phyloP scores from a whole-genome alignment of 1,140 invertebrate genomes.

The Procambarus virginalis region DNA sequence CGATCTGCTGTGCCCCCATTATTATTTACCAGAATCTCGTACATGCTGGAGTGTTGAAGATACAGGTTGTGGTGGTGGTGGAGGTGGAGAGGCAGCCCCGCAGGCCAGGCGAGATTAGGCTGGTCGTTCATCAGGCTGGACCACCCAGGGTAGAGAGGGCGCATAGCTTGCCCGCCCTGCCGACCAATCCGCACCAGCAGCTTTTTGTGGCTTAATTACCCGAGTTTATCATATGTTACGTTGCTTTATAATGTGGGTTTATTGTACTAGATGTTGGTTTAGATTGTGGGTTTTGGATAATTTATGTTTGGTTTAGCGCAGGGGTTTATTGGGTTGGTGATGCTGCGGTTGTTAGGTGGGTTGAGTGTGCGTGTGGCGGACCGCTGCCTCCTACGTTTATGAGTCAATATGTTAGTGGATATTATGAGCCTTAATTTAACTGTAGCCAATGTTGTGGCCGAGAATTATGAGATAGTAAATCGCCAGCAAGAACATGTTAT shows the following conservation, averaged over 20 bases:
- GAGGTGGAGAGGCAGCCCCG: neutral
- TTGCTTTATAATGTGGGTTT: constrained; percentile 25
- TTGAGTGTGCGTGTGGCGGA: neutral
- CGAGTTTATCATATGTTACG: constrained; percentile 14
- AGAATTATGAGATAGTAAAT: constrained; percentile 1
- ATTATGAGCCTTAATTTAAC: constrained; percentile 4
- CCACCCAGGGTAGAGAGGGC: constrained; percentile 1
- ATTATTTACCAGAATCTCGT: neutral
- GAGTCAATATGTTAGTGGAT: neutral
- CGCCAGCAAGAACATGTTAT: neutral
- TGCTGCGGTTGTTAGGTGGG: neutral
- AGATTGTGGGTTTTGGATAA: neutral
- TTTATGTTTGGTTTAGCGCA: neutral
- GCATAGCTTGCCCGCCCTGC: neutral
- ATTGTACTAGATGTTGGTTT: neutral
- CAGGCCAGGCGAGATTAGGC: neutral
- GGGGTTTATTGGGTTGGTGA: neutral
- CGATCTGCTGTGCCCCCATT: neutral
- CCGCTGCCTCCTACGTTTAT: neutral
- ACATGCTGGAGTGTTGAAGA: neutral
- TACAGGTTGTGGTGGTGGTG: neutral
- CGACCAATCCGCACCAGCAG: neutral
- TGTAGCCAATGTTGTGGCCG: constrained; percentile 5
- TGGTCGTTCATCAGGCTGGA: constrained; percentile 5
- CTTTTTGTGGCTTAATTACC: constrained; percentile 27